These are phyloP conservation scores for Phyllostomus discolor DNA, from an alignment of 2,113 vertebrate species.

Conservation along the genomic window DNA sequence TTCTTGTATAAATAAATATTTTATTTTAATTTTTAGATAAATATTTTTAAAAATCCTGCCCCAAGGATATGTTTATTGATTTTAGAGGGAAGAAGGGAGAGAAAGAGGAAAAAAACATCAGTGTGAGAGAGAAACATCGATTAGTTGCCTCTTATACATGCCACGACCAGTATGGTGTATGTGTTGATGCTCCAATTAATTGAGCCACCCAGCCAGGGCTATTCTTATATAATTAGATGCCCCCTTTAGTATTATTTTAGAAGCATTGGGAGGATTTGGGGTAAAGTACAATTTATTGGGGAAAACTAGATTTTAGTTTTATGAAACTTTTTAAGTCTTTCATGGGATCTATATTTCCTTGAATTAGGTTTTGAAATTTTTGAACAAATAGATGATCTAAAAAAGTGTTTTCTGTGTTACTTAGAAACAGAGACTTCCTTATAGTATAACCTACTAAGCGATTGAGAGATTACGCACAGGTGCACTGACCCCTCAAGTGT, in stretches of 20 bases:
- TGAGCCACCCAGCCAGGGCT: too few species aligned
- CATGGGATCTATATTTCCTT: slow-evolving; percentile 69
- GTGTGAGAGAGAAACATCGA: too few species aligned
- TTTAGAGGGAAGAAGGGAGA: too few species aligned
- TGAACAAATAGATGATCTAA: slow-evolving; percentile 55
- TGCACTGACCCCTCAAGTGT: not conserved
- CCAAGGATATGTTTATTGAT: too few species aligned
- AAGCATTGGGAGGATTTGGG: slow-evolving; percentile 67
- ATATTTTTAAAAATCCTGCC: too few species aligned
- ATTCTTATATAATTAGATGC: slow-evolving; percentile 86
- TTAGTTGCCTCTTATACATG: too few species aligned
- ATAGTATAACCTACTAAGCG: slow-evolving; percentile 22
- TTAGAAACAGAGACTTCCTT: slow-evolving; percentile 61
- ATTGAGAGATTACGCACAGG: slow-evolving; percentile 38
- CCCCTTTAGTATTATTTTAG: slow-evolving; percentile 78
- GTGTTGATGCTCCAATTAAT: too few species aligned
- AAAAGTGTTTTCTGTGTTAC: slow-evolving; percentile 52
- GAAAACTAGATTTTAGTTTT: slow-evolving; percentile 71
- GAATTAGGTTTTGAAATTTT: slow-evolving; percentile 59
- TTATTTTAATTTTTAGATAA: too few species aligned
- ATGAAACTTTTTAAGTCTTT: slow-evolving; percentile 58
- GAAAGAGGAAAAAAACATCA: too few species aligned
- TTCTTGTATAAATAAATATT: too few species aligned
- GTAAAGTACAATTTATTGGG: slow-evolving; percentile 69
- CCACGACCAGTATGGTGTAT: too few species aligned